Evolutionary conservation across 2,888 invertebrate genomes (phyloP), one percentile per base, ranked within the genome.

Genomic region (Ophion obscuratus): DNA sequence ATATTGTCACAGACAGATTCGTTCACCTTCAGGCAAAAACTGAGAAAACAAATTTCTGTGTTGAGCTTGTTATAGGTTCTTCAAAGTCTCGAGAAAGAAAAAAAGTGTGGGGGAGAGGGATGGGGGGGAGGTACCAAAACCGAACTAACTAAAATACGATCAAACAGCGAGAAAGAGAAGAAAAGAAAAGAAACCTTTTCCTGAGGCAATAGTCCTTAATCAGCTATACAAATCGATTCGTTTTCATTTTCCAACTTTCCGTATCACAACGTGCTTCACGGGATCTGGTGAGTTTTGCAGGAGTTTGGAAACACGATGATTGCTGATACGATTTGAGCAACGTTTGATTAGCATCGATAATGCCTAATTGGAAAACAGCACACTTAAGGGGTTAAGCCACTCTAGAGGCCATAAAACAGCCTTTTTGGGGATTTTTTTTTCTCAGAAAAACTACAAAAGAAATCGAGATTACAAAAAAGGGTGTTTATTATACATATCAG

Each of bases 141-240:
- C 44, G 20, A 14, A 68, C 36, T 73, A 40, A 36, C 40, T 40
- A 6, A 20, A 2, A 75, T 36, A 53, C 67, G 20, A 68, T 36
- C 17, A n/a, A 59, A 71, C 24, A 73, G 20, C 24, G 24, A 14
- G 9, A 47, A 24, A 64, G 17, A 61, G 10, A 36, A 10, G 27
- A 40, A 61, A 36, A 31, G 27, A 47, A 31, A 47, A 59, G 61
- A 61, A 20, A 74, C 62, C 71, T 80, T 81, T 79, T 70, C 71
- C 70, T 57, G 40, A 40, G 31, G 76, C 86, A 83, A 88, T 85
- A 67, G 83, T 53, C 71, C 86, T 81, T 83, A 70, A 87, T 87
- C 83, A 81, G 79, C 53, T 80, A 84, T 83, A 83, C 80, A 80
- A 86, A 86, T 83, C 81, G 86, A 87, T 85, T 84, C 81, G 53